Base-by-base conservation (phyloP, 1,140 invertebrate genomes). In the Drosophila quadrilineata region DNA sequence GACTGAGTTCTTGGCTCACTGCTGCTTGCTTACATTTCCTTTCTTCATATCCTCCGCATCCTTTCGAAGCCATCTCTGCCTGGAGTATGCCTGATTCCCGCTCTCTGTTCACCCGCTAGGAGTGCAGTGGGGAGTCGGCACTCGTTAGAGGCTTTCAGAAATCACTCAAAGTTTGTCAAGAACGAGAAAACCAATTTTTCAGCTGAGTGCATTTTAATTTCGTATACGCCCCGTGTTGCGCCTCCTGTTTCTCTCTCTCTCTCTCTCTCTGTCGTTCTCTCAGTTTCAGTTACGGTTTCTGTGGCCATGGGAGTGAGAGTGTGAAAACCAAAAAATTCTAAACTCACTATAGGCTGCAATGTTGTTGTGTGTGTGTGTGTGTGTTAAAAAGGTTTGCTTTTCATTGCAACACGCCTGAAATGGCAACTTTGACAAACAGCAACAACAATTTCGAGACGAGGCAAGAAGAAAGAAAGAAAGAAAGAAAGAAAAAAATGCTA, bases 121-220 rank as follows among this genome's bases (percentile, higher is more conserved):
- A 12, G 35, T 36, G 19, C 10, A 33, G 40, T 24, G 19, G 48
- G 33, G 57, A 49, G 35, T 26, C 21, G 69, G 63, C 70, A 67
- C 46, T 75, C 70, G 74, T 85, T 67, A 66, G 71, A 85, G 75
- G 80, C 79, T 85, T 79, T 85, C 80, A 77, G 79, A 85, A 85
- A 85, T 85, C 79, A 85, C 79, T 85, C 79, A 85, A 85, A 85
- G 79, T 85, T 85, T 85, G 80, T 85, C 80, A 85, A 85, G 63
- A 84, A 79, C 74, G 72, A 79, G 71, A 82, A 86, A 88, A 88
- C 87, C 87, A 88, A 88, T 88, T 88, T 88, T 88, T 88, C 87
- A 88, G 82, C 71, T 88, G 76, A 88, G 77, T 74, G 87, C 69
- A 86, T 88, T 87, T 88, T 88, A 87, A 88, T 88, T 88, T 88